Conservation (phyloP, 2,888 invertebrate genomes). For the Habroteleia sp. region DNA sequence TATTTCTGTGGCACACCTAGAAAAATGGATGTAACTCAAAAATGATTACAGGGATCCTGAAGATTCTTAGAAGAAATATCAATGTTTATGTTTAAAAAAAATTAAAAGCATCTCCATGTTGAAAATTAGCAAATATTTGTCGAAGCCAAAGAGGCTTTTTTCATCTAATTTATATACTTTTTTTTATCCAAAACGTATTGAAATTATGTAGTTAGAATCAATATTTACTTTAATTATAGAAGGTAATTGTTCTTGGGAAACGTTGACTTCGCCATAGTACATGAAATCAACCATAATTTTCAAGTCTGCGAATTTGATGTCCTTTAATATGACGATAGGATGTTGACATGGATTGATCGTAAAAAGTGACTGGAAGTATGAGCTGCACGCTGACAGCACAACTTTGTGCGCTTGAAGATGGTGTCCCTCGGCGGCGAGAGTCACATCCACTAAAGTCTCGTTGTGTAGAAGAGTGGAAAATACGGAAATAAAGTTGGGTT, state of each 20-base stretch:
- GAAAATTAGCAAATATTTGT: too few relatives aligned
- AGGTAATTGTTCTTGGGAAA: constrained; percentile 89
- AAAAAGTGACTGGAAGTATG: constrained; percentile 92
- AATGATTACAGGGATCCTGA: too few relatives aligned
- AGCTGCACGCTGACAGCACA: constrained; percentile 92
- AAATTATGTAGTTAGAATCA: too few relatives aligned
- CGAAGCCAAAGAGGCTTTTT: too few relatives aligned
- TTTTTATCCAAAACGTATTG: too few relatives aligned
- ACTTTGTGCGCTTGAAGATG: constrained; percentile 93
- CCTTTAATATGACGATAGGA: constrained; percentile 92
- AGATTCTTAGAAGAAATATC: too few relatives aligned
- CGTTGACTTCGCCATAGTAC: constrained; percentile 93
- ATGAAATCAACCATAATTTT: constrained; percentile 94
- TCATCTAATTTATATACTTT: too few relatives aligned
- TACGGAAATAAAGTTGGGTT: constrained; percentile 92
- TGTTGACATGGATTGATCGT: constrained; percentile 93
- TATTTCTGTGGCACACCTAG: too few relatives aligned
- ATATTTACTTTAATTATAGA: constrained; percentile 82
- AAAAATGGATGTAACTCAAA: too few relatives aligned
- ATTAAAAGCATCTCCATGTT: too few relatives aligned
- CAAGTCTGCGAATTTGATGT: constrained; percentile 90
- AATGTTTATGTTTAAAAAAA: too few relatives aligned
- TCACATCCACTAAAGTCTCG: constrained; percentile 94
- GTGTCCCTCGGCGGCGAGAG: constrained; percentile 92
- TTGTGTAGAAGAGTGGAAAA: constrained; percentile 91